These are phyloP conservation scores for Sebastes glaucus DNA, from an alignment of 2,797 vertebrate species.

Conservation along the genomic window DNA sequence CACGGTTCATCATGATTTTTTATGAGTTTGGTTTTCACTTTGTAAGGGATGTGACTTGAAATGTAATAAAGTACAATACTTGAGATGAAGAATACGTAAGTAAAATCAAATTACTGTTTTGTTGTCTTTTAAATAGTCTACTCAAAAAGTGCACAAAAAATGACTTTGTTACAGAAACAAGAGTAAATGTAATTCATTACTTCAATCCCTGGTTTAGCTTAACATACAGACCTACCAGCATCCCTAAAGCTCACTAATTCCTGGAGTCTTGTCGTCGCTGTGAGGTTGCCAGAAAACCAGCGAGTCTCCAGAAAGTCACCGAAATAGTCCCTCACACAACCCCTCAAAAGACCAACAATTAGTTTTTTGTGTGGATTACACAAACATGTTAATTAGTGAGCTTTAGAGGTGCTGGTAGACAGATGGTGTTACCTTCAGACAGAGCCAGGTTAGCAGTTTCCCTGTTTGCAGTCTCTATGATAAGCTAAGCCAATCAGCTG, in stretches of 20 bases:
- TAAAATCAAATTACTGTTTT: accelerated
- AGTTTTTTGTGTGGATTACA: background rate
- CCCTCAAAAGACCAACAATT: background rate
- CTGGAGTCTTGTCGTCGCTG: background rate
- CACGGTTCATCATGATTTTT: background rate
- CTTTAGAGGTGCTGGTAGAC: background rate
- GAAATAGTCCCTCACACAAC: background rate
- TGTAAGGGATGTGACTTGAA: background rate
- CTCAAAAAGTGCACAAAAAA: background rate
- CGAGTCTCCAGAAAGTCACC: background rate
- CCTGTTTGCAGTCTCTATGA: background rate
- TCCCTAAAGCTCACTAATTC: background rate
- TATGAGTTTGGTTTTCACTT: background rate
- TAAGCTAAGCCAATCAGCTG: background rate
- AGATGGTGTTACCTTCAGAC: background rate
- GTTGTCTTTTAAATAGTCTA: background rate
- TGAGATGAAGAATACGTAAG: background rate
- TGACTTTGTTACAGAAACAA: background rate
- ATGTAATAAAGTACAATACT: background rate
- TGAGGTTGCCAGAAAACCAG: background rate
- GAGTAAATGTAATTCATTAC: background rate
- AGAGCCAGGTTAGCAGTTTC: background rate
- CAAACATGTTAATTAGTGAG: background rate
- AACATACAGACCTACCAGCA: background rate
- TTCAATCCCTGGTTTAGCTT: background rate